Conservation (phyloP, 2,797 vertebrate species). For the Knipowitschia caucasica region DNA sequence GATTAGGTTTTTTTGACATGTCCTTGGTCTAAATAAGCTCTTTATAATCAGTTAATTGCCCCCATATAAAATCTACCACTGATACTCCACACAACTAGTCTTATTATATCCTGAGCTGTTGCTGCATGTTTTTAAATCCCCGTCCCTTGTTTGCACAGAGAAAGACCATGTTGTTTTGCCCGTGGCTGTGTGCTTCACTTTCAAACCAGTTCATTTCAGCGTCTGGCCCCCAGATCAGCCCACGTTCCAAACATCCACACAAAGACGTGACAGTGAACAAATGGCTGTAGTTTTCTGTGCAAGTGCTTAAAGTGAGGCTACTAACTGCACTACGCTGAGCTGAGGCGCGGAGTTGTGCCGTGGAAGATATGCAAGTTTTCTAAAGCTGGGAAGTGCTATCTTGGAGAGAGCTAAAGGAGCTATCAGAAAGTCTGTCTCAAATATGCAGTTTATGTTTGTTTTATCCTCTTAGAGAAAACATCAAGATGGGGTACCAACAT, state of each 20-base stretch:
- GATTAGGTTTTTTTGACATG: too few relatives aligned
- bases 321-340: too few relatives aligned
- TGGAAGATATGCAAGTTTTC: slow-evolving; percentile 16
- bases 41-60: too few relatives aligned
- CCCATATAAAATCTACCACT: too few relatives aligned
- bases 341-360: slow-evolving; percentile 22
- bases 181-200: background rate
- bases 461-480: too few relatives aligned
- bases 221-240: background rate
- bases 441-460: too few relatives aligned
- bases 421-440: background rate
- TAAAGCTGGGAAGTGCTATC: background rate
- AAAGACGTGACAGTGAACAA: background rate
- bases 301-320: background rate
- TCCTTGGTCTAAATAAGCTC: too few relatives aligned
- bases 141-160: background rate
- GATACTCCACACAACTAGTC: too few relatives aligned
- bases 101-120: background rate
- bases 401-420: background rate
- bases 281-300: background rate
- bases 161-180: background rate
- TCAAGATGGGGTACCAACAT: too few relatives aligned
- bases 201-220: slow-evolving; percentile 1
- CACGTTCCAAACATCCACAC: background rate
- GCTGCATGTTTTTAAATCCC: background rate